Evolutionary conservation across 1,140 invertebrate genomes (phyloP).

Genomic region (Odontomachus brunneus): DNA sequence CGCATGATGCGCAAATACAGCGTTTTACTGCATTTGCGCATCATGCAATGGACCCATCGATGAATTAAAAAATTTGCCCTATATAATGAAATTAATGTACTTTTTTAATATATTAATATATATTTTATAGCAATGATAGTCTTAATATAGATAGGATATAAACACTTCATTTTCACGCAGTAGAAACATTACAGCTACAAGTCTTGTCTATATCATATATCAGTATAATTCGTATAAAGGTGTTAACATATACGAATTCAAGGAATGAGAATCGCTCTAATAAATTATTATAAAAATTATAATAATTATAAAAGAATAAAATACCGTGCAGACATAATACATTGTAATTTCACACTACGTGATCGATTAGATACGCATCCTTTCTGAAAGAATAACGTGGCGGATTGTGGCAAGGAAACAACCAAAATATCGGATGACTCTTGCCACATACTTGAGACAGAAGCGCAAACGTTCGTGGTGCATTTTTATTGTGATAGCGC

Average conservation of each 20-base stretch:
- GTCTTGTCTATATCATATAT: slow-evolving; percentile 35
- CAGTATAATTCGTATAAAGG: slow-evolving; percentile 18
- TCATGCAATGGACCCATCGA: no score
- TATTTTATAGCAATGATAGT: slow-evolving; percentile 1
- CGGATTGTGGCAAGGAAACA: slow-evolving; percentile 87
- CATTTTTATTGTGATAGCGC: slow-evolving; percentile 86
- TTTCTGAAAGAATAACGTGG: slow-evolving; percentile 85
- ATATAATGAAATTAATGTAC: no score
- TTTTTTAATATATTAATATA: slow-evolving; percentile 16
- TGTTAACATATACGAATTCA: slow-evolving; percentile 26
- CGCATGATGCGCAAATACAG: no score
- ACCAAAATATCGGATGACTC: slow-evolving; percentile 89
- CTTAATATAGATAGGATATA: slow-evolving; percentile 26
- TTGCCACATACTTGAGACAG: slow-evolving; percentile 93
- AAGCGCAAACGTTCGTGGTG: slow-evolving; percentile 88
- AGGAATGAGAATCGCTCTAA: slow-evolving; percentile 32
- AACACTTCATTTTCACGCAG: slow-evolving; percentile 32
- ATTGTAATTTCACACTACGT: slow-evolving; percentile 85
- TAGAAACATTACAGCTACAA: slow-evolving; percentile 44
- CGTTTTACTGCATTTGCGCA: no score
- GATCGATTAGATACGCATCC: slow-evolving; percentile 87
- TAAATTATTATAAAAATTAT: slow-evolving; percentile 26
- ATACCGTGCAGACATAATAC: slow-evolving; percentile 40
- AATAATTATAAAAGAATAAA: slow-evolving; percentile 42
- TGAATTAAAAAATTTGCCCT: no score